Evolutionary conservation across 2,888 invertebrate genomes (phyloP), one percentile per base, ranked within the genome.

Genomic region (Drosophila borborema): DNA sequence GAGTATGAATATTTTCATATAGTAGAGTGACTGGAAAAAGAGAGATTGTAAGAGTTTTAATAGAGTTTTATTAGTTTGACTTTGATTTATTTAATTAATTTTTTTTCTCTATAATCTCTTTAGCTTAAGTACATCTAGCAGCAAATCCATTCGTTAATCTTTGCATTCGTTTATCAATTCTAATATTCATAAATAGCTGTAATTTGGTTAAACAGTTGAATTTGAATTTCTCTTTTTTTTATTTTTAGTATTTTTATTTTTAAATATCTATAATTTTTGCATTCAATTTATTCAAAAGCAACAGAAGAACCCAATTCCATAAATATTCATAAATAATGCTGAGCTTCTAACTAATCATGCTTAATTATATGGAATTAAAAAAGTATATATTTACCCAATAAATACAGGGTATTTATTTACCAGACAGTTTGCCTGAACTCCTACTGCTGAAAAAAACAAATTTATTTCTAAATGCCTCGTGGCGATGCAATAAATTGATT

Each of bases 401-500:
- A 36, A 38, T n/a, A 38, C 12, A 49, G 71, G 54, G 63, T 51
- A 51, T 51, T 49, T 70, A 72, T 70, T 55, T 59, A 14, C n/a
- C 8, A 20, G 20, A 10, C 41, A 41, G 58, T 38, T 43, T 43
- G 20, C 36, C 31, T 18, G 3, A 59, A 23, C 40, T 58, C 41
- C 16, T 48, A 36, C 45, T 16, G 14, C 38, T 38, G 6, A 16
- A 20, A 9, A 43, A 38, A 10, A n/a, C n/a, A 41, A 38, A 38
- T 46, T 28, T 38, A 77, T 62, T 66, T 64, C 45, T 59, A 55
- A 49, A 49, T 69, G 63, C 65, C 74, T 67, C 63, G 69, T 70
- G 72, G 63, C 67, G 51, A 60, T 46, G 49, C 34, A 64, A 66
- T 74, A 64, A 71, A 71, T 75, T 83, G 86, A 83, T 83, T 83